Evolutionary conservation across 2,797 vertebrate species (phyloP), one percentile per base, ranked within the genome.

Genomic region (Scolopax bukidnonensis): DNA sequence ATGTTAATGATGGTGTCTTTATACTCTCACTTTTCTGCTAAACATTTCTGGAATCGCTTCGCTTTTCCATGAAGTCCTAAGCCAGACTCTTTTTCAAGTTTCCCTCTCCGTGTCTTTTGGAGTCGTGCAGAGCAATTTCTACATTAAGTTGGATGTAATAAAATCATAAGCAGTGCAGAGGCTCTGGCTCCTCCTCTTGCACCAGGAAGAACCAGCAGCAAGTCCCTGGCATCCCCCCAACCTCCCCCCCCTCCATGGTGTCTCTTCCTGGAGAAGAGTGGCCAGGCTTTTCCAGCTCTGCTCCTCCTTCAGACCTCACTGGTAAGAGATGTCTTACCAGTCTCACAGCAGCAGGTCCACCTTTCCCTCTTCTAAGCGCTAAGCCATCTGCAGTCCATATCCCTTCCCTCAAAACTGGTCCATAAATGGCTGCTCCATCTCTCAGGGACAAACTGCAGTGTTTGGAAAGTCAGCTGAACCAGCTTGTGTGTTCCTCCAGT

Each of bases 21-120:
- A 81, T 90, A 87, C 93, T 96, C 86, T 93, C 91, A 93, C 83
- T 96, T 95, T 95, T 89, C 88, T 83, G 38, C 67, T 87, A 40
- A 87, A 95, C 25, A 12, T 79, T 79, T 89, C 23, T 41, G 73
- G 59, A 88, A 95, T 70, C 1, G 1, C 53, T 53, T 59, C 15
- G 36, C 59, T 96, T 88, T 86, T 28, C 32, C 50, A 24, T 12
- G 8, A 11, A 28, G 81, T 79, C 56, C 23, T 63, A 88, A 70
- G 38, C 7, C 61, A 69, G 30, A 28, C 5, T 36, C 40, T 74
- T 87, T 87, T 68, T 41, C 41, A 60, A 28, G 4, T 69, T 93
- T 94, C 47, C 40, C 67, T 56, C 43, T 47, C 38, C 1, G 1
- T 59, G 40, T 75, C 69, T 63, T 93, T 45, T 2, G 1, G 59